phyloP scores from a whole-genome alignment of 2,113 vertebrate genomes.

The Diphyllodes magnificus region DNA sequence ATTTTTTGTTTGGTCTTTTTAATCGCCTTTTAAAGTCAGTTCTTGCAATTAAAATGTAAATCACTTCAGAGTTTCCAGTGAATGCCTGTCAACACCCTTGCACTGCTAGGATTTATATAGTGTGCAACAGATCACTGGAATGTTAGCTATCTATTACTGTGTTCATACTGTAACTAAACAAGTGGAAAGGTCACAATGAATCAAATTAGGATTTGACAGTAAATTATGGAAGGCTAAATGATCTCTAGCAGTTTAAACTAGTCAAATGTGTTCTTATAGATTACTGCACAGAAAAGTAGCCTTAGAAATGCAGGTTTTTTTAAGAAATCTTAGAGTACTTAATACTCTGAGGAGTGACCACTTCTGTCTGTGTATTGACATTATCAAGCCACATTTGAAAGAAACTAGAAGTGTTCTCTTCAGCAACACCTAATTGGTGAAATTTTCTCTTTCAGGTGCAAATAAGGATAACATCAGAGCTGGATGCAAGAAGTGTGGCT shows the following conservation, averaged over 20 bases:
- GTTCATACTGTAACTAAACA: background rate
- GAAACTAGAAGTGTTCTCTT: background rate
- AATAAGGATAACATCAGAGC: conserved; percentile 97
- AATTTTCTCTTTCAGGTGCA: conserved; percentile 76
- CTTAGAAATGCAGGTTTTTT: background rate
- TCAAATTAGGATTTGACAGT: background rate
- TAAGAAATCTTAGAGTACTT: background rate
- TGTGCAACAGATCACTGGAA: background rate
- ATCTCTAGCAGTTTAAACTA: background rate
- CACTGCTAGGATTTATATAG: background rate
- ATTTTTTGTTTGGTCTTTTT: background rate
- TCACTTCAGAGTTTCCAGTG: background rate
- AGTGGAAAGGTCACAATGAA: background rate
- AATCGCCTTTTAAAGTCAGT: background rate
- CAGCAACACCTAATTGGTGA: background rate
- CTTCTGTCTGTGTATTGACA: background rate
- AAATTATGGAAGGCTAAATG: background rate
- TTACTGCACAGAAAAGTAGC: background rate
- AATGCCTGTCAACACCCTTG: background rate
- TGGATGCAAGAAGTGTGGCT: conserved; percentile 97
- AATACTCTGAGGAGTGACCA: background rate
- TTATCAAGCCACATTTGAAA: background rate
- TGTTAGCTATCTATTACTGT: rapidly evolving
- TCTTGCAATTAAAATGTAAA: background rate
- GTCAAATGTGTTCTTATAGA: background rate